These are phyloP conservation scores for Ferrisia virgata DNA, from an alignment of 2,888 invertebrate species.

Conservation along the genomic window DNA sequence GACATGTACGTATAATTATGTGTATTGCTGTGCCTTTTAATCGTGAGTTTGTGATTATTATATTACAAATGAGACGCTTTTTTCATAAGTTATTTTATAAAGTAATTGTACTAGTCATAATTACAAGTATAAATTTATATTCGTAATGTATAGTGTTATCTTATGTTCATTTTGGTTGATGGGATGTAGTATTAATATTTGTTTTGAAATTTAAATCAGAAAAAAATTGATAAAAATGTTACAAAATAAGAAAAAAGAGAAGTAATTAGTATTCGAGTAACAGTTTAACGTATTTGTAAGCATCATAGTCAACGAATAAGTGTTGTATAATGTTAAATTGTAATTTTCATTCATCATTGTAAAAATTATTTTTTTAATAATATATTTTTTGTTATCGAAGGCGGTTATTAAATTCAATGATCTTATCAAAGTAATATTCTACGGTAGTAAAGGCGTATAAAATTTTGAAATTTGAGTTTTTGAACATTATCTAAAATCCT, in stretches of 20 bases:
- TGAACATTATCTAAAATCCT: too few species aligned
- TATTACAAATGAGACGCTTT: not conserved
- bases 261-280: not conserved
- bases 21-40: not conserved
- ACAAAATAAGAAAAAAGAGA: not conserved
- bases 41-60: not conserved
- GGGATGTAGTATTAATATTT: slow-evolving; percentile 23
- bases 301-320: slow-evolving; percentile 10
- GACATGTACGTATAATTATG: not conserved
- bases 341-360: slow-evolving; percentile 5
- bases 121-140: not conserved
- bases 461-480: too few species aligned
- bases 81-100: not conserved
- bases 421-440: too few species aligned
- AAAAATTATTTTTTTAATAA: slow-evolving; percentile 2
- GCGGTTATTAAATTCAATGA: too few species aligned
- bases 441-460: too few species aligned
- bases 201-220: not conserved
- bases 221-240: too few species aligned
- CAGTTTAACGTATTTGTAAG: slow-evolving; percentile 1
- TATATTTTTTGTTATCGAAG: not conserved
- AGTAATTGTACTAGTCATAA: slow-evolving; percentile 31
- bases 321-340: slow-evolving; percentile 7
- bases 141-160: slow-evolving; percentile 3
- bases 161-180: not conserved